Base-by-base conservation (phyloP, 2,888 invertebrate species). In the Thymelicus acteon region DNA sequence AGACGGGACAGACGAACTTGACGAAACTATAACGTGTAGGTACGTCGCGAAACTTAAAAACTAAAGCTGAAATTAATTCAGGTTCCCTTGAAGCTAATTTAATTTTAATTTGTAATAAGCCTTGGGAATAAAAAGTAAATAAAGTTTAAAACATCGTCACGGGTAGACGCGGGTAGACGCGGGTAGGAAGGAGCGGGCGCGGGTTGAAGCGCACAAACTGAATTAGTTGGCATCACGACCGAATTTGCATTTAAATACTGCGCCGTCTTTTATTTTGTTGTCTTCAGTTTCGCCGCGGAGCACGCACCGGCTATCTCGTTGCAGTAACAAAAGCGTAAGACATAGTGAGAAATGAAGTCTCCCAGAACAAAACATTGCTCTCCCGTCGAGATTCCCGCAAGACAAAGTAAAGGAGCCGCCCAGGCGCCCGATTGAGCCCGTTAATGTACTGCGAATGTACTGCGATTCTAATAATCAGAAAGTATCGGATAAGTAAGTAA, bases 221-320 rank as follows among this genome's bases (percentile, higher is more conserved):
- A 49, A 49, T 49, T 49, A 49, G 48, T 40, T 49, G 48, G 48
- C 48, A 15, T 49, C n/a, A 15, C 15, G n/a, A 15, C 48, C 7
- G n/a, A 49, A 49, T 49, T 49, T 49, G 48, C 48, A 49, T 49
- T 15, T 49, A 49, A 49, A 49, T 49, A 49, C 15, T 49, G 2
- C n/a, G n/a, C 8, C 48, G 48, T 49, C n/a, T 49, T 49, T 49
- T 49, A 49, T n/a, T 48, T 8, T 49, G 48, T 49, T 15, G 48
- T 6, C 5, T n/a, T n/a, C n/a, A 6, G 15, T n/a, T 49, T 49
- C 48, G 48, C n/a, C 48, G 2, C n/a, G 15, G 7, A 40, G 40
- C 7, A 8, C 6, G 15, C n/a, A 6, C 48, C 48, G 48, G 8
- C n/a, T 5, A 49, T 49, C 48, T 49, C 15, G 6, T 15, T 49